Base-by-base conservation (phyloP, 2,888 invertebrate species). In the Latheticus oryzae region DNA sequence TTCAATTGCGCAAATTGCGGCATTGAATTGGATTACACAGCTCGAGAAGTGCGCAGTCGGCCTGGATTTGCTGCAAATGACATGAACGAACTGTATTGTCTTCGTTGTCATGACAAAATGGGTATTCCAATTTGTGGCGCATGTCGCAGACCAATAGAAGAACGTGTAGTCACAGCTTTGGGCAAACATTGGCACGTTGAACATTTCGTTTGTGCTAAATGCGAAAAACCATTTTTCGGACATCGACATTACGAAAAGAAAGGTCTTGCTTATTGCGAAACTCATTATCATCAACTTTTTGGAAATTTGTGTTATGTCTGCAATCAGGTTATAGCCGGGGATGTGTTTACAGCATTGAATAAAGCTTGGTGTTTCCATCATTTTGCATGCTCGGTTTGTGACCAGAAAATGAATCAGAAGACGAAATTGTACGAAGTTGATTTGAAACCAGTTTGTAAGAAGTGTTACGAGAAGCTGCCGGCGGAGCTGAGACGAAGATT, bases 51-150 rank as follows among this genome's bases (percentile, higher is more conserved):
- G 51, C 90, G 93, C 75, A 90, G 93, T 70, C 85, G 94, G 47
- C 91, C 94, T 1, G 95, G 95, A 4, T 91, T 91, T 76, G 91
- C 94, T 24, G 91, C 91, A 52, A 94, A 94, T 74, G 94, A 95
- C 77, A 90, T 93, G 86, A 94, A 95, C 76, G 97, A 98, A 73
- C 81, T 99, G 50, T 99, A 97, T 80, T 99, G 99, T 76, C 84
- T 99, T 64, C 88, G 98, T 48, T 99, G 98, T 76, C 97, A 98
- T 76, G 98, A 98, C 79, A 97, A 98, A 83, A 98, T 99, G 97
- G 98, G 98, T 16, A 97, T 99, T 63, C 98, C 99, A n/a, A 99
- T 99, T 69, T 99, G 99, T 79, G 99, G 98, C 17, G 99, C 99
- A 43, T 99, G 99, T 78, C 90, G 98, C 43, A 89, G 98, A 16